Evolutionary conservation across 2,113 vertebrate genomes (phyloP), one percentile per base, ranked within the genome.

Genomic region (Odocoileus hemionus): DNA sequence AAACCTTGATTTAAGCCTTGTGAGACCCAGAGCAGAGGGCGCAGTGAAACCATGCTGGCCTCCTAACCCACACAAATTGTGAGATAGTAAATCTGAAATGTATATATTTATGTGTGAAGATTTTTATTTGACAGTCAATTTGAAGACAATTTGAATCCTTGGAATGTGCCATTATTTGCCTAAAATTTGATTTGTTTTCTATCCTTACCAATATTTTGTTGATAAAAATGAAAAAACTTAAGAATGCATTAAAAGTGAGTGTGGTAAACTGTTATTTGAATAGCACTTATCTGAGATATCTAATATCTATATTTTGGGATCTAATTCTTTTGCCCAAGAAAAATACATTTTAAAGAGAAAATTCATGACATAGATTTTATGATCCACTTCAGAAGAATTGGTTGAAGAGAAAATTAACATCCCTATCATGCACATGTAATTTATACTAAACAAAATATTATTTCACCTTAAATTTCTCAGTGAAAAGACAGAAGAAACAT

Each of bases 391-490:
- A 93, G 39, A 97, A n/a, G 4, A 89, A 28, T 0, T 2, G 0
- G 8, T 57, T 60, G 7, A 15, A 76, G 87, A 88, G 74, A 36
- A 55, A 67, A 23, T 52, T 91, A 86, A 83, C 5, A 87, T 43
- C 5, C 86, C 15, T 64, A 39, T 57, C 43, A 43, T 86, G 15
- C 33, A 91, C 2, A 6, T 45, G n/a, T 14, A 36, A 33, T 23
- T 47, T 84, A 30, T 21, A 28, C 45, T 47, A 93, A 67, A n/a
- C 58, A 54, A 26, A 64, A 52, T 93, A 95, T 94, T 93, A 19
- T 91, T 90, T 98, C 93, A 67, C 88, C 88, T 96, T 96, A 94
- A 85, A 54, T 60, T 86, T 87, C 36, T 86, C 16, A 97, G 26
- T 45, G 70, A 52, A 28, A 28, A 78, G 50, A 84, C 2, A 90